These are phyloP conservation scores for Asarcornis scutulata DNA, from an alignment of 2,113 vertebrate genomes.

Conservation along the genomic window DNA sequence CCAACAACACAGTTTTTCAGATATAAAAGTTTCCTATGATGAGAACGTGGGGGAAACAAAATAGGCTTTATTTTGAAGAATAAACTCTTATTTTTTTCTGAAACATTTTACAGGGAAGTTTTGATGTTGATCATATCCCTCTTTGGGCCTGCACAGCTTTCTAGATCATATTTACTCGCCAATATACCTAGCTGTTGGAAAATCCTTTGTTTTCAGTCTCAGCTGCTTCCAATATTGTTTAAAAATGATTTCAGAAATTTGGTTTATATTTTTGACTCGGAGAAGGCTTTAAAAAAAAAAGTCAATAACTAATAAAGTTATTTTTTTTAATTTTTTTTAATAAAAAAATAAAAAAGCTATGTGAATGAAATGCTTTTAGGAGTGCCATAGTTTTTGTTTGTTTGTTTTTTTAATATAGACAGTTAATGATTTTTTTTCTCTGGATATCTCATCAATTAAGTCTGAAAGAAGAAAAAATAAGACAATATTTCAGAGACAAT, in stretches of 20 bases:
- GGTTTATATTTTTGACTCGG: background rate
- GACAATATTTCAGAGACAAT: background rate
- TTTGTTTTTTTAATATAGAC: background rate
- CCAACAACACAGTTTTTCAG: rapidly evolving
- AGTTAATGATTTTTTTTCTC: background rate
- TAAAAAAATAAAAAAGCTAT: background rate
- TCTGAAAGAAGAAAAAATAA: background rate
- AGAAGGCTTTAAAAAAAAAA: background rate
- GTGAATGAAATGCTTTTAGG: background rate
- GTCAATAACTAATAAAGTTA: background rate
- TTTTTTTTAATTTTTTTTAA: background rate
- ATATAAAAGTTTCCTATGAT: background rate
- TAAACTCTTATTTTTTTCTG: background rate
- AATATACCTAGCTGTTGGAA: background rate
- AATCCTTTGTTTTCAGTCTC: background rate
- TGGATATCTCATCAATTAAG: background rate
- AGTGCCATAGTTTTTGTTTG: background rate
- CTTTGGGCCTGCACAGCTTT: background rate
- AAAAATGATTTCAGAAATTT: background rate
- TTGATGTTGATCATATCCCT: background rate
- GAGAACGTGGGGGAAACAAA: background rate
- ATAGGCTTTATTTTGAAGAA: background rate
- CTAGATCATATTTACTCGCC: background rate
- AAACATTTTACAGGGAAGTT: background rate
- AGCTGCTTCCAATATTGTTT: background rate